Evolutionary conservation across 2,113 vertebrate species (phyloP), one percentile per base, ranked within the genome.

Genomic region (Lipotes vexillifer): DNA sequence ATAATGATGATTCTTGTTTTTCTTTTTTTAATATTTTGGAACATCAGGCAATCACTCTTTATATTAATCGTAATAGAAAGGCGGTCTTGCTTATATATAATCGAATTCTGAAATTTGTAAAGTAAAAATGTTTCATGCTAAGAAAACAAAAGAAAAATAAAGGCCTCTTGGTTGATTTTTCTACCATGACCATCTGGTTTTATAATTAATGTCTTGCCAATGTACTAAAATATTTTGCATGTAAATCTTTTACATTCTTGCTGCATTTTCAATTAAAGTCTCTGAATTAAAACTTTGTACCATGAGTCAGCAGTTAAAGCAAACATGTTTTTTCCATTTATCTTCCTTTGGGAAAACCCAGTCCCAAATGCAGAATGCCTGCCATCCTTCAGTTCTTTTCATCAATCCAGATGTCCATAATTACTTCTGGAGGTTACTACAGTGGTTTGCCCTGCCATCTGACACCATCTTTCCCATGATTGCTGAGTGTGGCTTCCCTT

Each of bases 361-460:
- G 93, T 86, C 18, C 25, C 95, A 72, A 96, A 88, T 41, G 88
- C 96, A 96, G 93, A 97, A 38, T 96, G 97, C 77, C 78, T 97
- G 90, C 97, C 97, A 97, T 93, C 97, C 93, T 86, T 49, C 52
- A 80, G 74, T 61, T 87, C 95, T 90, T 97, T 95, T 82, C 95
- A 96, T 94, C 55, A 17, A 91, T 96, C 97, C 98, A 98, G 97
- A 98, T 98, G 97, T 97, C 97, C 61, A 0, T 90, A 97, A 98
- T 98, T 94, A 96, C 96, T 97, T 97, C 93, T 96, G 91, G 94
- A 97, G 36, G 14, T 98, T 97, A 97, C 98, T 96, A 97, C 97
- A 97, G 87, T 33, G 92, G 86, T 97, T 77, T 93, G 66, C 90
- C 27, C 96, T 96, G 95, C 97, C 98, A 98, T 94, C 92, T 85